Evolutionary conservation across 1,140 invertebrate genomes (phyloP), one percentile per base, ranked within the genome.

Genomic region (Apis dorsata): DNA sequence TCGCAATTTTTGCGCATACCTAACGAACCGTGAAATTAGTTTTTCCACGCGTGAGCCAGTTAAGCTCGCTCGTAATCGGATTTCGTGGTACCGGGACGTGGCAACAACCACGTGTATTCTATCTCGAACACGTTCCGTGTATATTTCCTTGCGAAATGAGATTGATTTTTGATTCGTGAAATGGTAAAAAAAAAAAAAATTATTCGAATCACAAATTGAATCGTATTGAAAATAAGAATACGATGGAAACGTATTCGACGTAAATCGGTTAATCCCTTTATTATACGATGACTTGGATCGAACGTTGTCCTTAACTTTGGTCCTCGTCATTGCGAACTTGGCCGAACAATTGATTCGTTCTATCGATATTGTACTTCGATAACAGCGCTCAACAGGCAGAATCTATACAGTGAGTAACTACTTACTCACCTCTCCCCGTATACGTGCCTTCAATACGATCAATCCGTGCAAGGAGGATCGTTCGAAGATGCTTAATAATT

Each of bases 1-100:
- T 17, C 44, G 63, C 72, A 68, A 69, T 81, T 86, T 87, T 86
- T 82, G 74, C 78, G 81, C 75, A 72, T 79, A 86, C 49, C 57
- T 84, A 87, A 87, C 81, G 86, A 86, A 84, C 81, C 75, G 70
- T 81, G 78, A 86, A 86, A 86, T 80, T 84, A 70, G 75, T 77
- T 75, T 87, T 84, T 65, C 77, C 75, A 80, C 65, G 81, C 62
- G 74, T 72, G 66, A 79, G 21, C 62, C 55, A 24, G 59, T 53
- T 79, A 82, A 83, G 65, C 51, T 65, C 13, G 60, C 49, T 49
- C n/a, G 53, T 73, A 86, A 75, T 83, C 75, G 44, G 75, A 83
- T 78, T 62, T 66, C 13, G 62, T 51, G 57, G 21, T 44, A 65
- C 82, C 24, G 10, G 49, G 49, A 59, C 24, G 24, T 24, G 62